A percentile compares a stretch with the other conserved stretches of the same genome.
These are phyloP conservation scores for Metridium senile DNA, from an alignment of 92 coral and sea anemone genomes.

Conservation along the genomic window DNA sequence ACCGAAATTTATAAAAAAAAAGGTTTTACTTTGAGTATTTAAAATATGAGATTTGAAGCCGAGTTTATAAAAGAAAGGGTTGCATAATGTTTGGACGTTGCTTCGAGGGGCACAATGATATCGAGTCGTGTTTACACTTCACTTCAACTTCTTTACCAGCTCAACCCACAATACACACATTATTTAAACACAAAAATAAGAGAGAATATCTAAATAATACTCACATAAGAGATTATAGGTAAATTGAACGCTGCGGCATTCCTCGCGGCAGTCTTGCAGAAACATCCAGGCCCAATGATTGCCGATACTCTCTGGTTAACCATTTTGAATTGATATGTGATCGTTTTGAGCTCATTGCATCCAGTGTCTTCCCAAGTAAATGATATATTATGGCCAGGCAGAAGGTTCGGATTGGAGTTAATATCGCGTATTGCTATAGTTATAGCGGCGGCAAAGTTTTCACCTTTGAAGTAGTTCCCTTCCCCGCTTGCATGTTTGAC, in stretches of 20 bases:
- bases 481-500: conserved; percentile 22
- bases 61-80: too few relatives aligned
- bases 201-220: conserved; percentile 34
- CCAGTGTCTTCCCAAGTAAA: conserved; percentile 83
- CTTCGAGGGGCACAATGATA: too few relatives aligned
- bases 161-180: conserved; percentile 16
- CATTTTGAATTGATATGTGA: conserved; percentile 63
- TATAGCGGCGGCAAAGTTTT: conserved; percentile 78
- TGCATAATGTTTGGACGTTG: too few relatives aligned
- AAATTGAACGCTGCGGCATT: conserved; percentile 84
- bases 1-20: too few relatives aligned
- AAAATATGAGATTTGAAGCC: too few relatives aligned
- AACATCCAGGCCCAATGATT: conserved; percentile 83
- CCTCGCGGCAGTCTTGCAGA: conserved; percentile 78
- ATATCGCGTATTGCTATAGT: conserved; percentile 84
- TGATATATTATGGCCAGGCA: conserved; percentile 78
- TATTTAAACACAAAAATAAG: conserved; percentile 3
- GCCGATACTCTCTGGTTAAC: conserved; percentile 67
- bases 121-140: too few relatives aligned
- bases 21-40: too few relatives aligned
- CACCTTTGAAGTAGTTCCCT: conserved; percentile 53
- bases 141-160: conserved; percentile 27
- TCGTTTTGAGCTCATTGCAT: conserved; percentile 66
- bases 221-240: conserved; percentile 75
- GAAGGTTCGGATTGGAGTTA: conserved; percentile 71